These are phyloP conservation scores for Philypnodon macrostomus DNA, from an alignment of 2,797 vertebrate species.

Conservation along the genomic window DNA sequence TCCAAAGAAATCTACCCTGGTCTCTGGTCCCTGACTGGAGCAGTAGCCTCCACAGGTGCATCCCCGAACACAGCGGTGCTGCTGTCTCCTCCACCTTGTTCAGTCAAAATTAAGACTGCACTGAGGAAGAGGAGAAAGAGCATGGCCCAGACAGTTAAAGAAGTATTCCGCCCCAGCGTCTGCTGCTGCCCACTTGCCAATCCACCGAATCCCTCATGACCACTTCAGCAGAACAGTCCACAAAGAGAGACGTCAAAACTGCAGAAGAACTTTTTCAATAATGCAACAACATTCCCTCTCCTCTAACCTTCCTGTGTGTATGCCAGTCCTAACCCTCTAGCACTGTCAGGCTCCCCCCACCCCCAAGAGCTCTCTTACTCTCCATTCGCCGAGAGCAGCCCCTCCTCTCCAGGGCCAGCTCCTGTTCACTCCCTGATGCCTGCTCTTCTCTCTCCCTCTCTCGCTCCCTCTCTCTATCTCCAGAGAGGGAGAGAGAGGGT, in stretches of 20 bases:
- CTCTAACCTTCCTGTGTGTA: conserved; percentile 67
- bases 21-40: conserved; percentile 25
- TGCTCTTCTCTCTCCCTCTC: conserved; percentile 64
- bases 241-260: too few species aligned
- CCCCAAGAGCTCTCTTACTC: conserved; percentile 54
- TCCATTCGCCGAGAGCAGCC: conserved; percentile 64
- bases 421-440: conserved; percentile 69
- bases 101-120: conserved; percentile 21
- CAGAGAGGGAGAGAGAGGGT: conserved; percentile 39
- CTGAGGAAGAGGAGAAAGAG: conserved; percentile 26
- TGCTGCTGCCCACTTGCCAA: conserved; percentile 50
- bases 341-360: conserved; percentile 60
- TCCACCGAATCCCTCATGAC: conserved; percentile 58
- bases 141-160: conserved; percentile 44
- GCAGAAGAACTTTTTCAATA: conserved; percentile 61
- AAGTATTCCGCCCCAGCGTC: conserved; percentile 47
- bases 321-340: conserved; percentile 67
- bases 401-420: conserved; percentile 66
- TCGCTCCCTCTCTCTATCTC: too few species aligned
- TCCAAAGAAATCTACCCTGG: conserved; percentile 18
- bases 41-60: conserved; percentile 59
- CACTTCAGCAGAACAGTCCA: conserved; percentile 22
- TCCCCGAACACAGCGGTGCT: conserved; percentile 31
- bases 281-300: conserved; percentile 65
- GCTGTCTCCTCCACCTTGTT: conserved; percentile 31